Base-by-base conservation (phyloP, 2,797 vertebrate species). In the Eulemur rubriventer region DNA sequence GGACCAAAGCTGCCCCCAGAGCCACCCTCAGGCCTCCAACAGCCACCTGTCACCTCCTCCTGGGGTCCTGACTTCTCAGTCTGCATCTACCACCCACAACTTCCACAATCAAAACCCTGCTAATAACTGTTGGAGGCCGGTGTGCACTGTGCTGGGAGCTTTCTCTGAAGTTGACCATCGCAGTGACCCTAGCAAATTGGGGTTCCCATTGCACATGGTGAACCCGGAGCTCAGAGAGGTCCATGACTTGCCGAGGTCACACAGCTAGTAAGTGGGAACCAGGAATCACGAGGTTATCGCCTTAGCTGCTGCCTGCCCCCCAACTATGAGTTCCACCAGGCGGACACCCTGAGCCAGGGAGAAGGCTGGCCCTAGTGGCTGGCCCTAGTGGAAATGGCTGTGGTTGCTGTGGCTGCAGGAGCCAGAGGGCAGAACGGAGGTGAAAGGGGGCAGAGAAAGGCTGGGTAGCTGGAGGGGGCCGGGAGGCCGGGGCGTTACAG, bases 361-460 rank as follows among this genome's bases (percentile, higher is more conserved):
- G 70, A 41, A 79, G 28, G 55, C 41, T 17, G 1, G 20, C 41
- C 72, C 52, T 35, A 33, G 73, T 50, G 52, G 80, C 41, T 17
- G 1, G 20, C 41, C 72, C 52, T 35, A 33, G 73, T 50, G 52
- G 80, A n/a, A 20, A 7, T 17, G 28, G 4, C 28, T n/a, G 2
- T 50, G 82, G 33, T 52, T 33, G 70, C 35, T 41, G 22, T 0
- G 2, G 43, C 55, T 0, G 0, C 65, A 28, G 70, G 63, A 61
- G 26, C 24, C 73, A 24, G 70, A 24, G 78, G 69, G 55, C 28
- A 2, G 55, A 50, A 9, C 4, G 4, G 52, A 5, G 1, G 38
- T 1, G 1, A 14, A 0, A n/a, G 16, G n/a, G 6, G 8, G 2
- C 9, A 0, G 35, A 41, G 38, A 22, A 13, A 12, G 2, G 14